Evolutionary conservation across 2,113 vertebrate genomes (phyloP), one percentile per base, ranked within the genome.

Genomic region (Epinephelus lanceolatus): DNA sequence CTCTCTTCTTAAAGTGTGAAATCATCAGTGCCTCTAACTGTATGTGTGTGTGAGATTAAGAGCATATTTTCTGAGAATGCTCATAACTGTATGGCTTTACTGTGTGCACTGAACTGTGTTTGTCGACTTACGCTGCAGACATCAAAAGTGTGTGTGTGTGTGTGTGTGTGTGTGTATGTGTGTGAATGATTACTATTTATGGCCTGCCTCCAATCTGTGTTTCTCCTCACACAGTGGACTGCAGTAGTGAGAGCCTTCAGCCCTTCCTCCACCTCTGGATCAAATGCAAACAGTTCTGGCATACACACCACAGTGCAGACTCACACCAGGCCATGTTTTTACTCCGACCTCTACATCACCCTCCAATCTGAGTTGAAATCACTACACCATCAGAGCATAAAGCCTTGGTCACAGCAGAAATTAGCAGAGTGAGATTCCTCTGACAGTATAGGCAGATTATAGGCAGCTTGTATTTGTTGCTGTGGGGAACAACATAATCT

Each of bases 381-480:
- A 67, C 15, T 40, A 21, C 3, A 52, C 9, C 19, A 57, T 62
- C 37, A 56, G 25, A 21, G 42, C 45, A 67, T 10, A 67, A 71
- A 81, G 23, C 33, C 19, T 1, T 4, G 8, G 33, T 61, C 60
- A 66, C 51, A 53, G 61, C 61, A 56, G 49, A 23, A 71, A 73
- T 18, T 18, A 71, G 37, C 23, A 37, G 19, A 72, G 27, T 0
- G 4, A 33, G 12, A 40, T 49, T 61, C 8, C 25, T 76, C 15
- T 49, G 33, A 18, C 23, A 30, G 12, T 53, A 60, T 65, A 27
- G 40, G 52, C 51, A 66, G 81, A 61, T 67, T 73, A 42, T 49
- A 60, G 55, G 33, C 42, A 60, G 42, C 33, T 30, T 71, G 76
- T 70, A 76, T 80, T 33, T 51, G 56, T 68, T 73, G 57, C 71